phyloP scores from a whole-genome alignment of 2,888 invertebrate genomes.

The Lamproptera curius region DNA sequence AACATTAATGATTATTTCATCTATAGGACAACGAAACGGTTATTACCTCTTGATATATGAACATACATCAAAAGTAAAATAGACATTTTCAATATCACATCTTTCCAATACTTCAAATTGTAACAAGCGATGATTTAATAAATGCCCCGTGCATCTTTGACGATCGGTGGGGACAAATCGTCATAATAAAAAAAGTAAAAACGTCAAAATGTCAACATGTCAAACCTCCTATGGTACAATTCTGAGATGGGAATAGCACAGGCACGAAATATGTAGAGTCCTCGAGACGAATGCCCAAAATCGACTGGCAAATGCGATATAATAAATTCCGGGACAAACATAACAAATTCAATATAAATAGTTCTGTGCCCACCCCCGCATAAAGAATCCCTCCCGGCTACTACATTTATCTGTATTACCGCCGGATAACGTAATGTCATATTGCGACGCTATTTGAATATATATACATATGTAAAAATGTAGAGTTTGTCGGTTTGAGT shows the following conservation, averaged over 20 bases:
- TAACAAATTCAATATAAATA: constrained; percentile 39
- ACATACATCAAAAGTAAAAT: no score
- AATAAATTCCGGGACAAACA: constrained; percentile 33
- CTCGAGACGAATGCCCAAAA: constrained; percentile 22
- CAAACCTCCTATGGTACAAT: constrained; percentile 4
- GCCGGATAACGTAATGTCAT: constrained; percentile 33
- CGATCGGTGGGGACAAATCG: background rate
- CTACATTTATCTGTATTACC: constrained; percentile 39
- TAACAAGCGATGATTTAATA: background rate
- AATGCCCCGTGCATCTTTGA: background rate
- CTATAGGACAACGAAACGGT: no score
- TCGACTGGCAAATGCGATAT: constrained; percentile 31
- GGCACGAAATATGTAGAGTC: constrained; percentile 17
- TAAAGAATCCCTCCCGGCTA: constrained; percentile 29
- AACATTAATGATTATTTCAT: no score
- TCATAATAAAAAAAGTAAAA: background rate
- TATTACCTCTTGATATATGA: no score
- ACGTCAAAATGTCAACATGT: constrained; percentile 2
- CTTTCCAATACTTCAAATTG: no score
- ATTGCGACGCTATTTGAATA: constrained; percentile 8
- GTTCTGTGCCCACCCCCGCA: constrained; percentile 28
- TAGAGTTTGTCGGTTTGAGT: no score
- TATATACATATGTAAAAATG: no score
- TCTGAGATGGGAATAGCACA: background rate
- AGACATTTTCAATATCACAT: no score